Evolutionary conservation across 2,113 vertebrate genomes (phyloP), one percentile per base, ranked within the genome.

Genomic region (Chaetodon trifascialis): DNA sequence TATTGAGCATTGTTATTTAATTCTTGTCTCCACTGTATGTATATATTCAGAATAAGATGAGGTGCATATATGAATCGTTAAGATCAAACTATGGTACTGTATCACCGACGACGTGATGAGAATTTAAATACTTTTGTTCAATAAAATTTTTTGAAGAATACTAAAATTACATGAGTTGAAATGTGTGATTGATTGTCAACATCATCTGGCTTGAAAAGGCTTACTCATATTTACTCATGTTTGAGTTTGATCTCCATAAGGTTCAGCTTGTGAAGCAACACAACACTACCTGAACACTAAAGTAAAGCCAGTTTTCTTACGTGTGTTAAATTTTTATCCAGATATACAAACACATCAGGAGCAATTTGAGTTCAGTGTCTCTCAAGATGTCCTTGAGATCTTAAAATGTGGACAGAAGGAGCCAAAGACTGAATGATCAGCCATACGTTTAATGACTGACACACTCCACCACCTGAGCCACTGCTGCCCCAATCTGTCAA

Each of bases 51-150:
- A 92, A 83, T 92, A 87, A 92, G 79, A 94, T 90, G 88, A 90
- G 90, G 89, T 93, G 94, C 91, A 91, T 93, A 93, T 93, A 94
- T 94, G 90, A 95, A 93, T 93, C 70, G 73, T 90, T 89, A 75
- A 87, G 91, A 92, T 93, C 88, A 90, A 94, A 81, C 90, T 87
- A 94, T 91, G 94, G 93, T 95, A 95, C 94, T 95, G 93, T 93
- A 93, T 90, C 92, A 89, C 93, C 85, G 92, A 94, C 92, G 86
- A 94, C 86, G 76, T 93, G 93, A 94, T 93, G 92, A 94, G 92
- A 94, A 94, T 93, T 95, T 12, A 95, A 93, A 95, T 93, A 94
- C 90, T 94, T 95, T 95, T 94, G 95, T 95, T 95, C 94, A 95
- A 95, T 96, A 95, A 95, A 95, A 88, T 46, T 76, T 93, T 92